These are phyloP conservation scores for Catostomus latipinnis DNA, from an alignment of 2,797 vertebrate species.

Conservation along the genomic window DNA sequence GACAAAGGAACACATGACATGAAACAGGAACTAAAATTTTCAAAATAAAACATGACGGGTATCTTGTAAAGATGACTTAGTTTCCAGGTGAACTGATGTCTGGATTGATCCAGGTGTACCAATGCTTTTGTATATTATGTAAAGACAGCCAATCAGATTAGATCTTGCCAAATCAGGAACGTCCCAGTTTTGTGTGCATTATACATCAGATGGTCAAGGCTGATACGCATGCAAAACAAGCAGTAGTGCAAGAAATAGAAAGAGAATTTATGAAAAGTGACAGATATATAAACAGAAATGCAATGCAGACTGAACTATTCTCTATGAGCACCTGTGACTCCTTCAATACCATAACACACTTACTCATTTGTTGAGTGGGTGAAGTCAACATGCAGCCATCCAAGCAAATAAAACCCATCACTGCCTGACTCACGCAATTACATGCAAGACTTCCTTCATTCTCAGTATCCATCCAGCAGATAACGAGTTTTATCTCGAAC, in stretches of 20 bases:
- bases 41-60: too few relatives aligned
- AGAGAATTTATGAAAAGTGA: neutral
- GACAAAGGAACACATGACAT: too few relatives aligned
- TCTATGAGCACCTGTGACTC: constrained; percentile 17
- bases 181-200: too few relatives aligned
- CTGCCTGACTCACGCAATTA: constrained; percentile 29
- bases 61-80: too few relatives aligned
- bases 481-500: constrained; percentile 41
- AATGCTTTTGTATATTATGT: too few relatives aligned
- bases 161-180: too few relatives aligned
- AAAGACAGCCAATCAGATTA: too few relatives aligned
- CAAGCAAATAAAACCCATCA: constrained; percentile 31
- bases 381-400: constrained; percentile 17
- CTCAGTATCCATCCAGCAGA: constrained; percentile 26
- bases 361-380: constrained; percentile 25
- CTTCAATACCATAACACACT: constrained; percentile 41
- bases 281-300: neutral
- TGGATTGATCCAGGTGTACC: too few relatives aligned
- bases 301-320: neutral
- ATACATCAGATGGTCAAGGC: too few relatives aligned
- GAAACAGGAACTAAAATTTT: too few relatives aligned
- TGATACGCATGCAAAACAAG: too few relatives aligned
- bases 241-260: neutral
- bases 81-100: too few relatives aligned
- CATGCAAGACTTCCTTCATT: constrained; percentile 43